These are phyloP conservation scores for Furcifer pardalis DNA, from an alignment of 2,797 vertebrate genomes.

Conservation along the genomic window DNA sequence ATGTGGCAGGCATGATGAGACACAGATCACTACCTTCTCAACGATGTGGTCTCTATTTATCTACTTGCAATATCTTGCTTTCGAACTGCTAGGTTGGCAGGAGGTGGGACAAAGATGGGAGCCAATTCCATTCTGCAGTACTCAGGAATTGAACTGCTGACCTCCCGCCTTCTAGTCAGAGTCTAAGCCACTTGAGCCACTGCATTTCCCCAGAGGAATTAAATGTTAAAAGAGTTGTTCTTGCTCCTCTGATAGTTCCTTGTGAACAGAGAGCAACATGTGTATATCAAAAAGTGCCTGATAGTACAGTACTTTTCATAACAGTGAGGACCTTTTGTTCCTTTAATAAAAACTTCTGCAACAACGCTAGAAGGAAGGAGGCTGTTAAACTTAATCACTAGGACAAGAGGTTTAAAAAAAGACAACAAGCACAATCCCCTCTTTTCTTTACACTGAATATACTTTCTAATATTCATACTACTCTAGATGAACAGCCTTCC, in stretches of 20 bases:
- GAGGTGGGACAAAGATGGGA: too few species aligned
- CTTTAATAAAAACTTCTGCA: constrained; percentile 22
- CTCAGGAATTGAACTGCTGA: too few species aligned
- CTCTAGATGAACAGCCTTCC: constrained; percentile 27
- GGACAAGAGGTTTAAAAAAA: constrained; percentile 13
- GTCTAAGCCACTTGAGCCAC: too few species aligned
- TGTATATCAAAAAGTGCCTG: constrained; percentile 12
- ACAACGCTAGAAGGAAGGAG: constrained; percentile 13
- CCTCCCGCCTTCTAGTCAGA: too few species aligned
- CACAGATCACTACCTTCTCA: too few species aligned
- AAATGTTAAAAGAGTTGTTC: constrained; percentile 45
- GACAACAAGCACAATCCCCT: not conserved
- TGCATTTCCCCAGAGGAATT: constrained; percentile 46
- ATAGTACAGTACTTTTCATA: constrained; percentile 38
- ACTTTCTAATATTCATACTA: constrained; percentile 23
- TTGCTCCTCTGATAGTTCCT: constrained; percentile 34
- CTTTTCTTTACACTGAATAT: not conserved
- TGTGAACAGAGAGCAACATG: constrained; percentile 14
- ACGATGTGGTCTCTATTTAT: too few species aligned
- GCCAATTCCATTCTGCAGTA: too few species aligned
- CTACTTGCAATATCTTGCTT: too few species aligned
- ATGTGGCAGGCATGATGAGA: too few species aligned
- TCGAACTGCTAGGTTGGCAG: too few species aligned
- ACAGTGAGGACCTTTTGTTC: not conserved
- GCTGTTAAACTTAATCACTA: constrained; percentile 28